Base-by-base conservation (phyloP, 2,113 vertebrate species). In the Xiphophorus hellerii region DNA sequence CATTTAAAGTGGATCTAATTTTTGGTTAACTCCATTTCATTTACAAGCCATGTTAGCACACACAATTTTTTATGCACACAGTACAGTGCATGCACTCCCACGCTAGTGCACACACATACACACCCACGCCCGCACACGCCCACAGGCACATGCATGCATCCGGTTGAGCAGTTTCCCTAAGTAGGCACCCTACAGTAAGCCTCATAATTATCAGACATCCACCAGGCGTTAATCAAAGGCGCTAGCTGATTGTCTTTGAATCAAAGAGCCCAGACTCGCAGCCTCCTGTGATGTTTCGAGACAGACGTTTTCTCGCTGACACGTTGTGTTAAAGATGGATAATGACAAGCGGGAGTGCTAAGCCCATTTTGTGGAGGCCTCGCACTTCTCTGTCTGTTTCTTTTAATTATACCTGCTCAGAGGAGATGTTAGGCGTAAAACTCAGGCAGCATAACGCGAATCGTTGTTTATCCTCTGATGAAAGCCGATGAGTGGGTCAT, bases 211-310 rank as follows among this genome's bases (percentile, higher is more conserved):
- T 81, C 69, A 73, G 64, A 74, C 66, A 84, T 82, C 71, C 71
- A 84, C 70, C 84, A 75, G 83, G 31, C 6, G 27, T 66, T 80
- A 87, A 86, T 90, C 82, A 90, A 91, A 92, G 78, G 64, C 30
- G 13, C 67, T 62, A 66, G 86, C 82, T 88, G 90, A 88, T 87
- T 85, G 88, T 88, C 86, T 74, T 72, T 66, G 66, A 81, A 83
- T 92, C 88, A 87, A 88, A 92, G 85, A 74, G 74, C 66, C 48
- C 0, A 30, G 51, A 78, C 72, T 75, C 62, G 44, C 61, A 54
- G 63, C 64, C 71, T 39, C 58, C 39, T 84, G 66, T 86, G 77
- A 90, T 85, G 83, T 86, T 81, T 62, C 62, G 85, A 76, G 75
- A 76, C 60, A 66, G 60, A 27, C 29, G 11, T 72, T 64, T 78